Evolutionary conservation across 1,140 invertebrate genomes (phyloP), one percentile per base, ranked within the genome.

Genomic region (Drosophila seguyi): DNA sequence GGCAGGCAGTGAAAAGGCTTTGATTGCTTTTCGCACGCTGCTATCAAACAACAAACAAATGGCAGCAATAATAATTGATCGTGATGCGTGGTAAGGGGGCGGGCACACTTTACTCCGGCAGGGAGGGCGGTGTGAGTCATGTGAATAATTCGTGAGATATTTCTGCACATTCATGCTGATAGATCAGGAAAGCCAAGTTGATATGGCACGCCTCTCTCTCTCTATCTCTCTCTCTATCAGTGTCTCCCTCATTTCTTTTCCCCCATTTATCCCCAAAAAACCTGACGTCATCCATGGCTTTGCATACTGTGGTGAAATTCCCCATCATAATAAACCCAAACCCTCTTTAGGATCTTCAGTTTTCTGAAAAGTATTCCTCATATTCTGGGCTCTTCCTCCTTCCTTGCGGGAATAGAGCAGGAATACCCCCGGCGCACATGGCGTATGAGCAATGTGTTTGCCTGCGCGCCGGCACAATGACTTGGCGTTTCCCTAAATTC

Each of bases 141-240:
- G 42, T 39, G 38, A 31, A 78, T 56, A 76, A 69, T 71, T 77
- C 52, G 74, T 62, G 38, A 41, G 75, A 67, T 39, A 52, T 77
- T 78, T 78, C 27, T 78, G 75, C 75, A 62, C n/a, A 18, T 42
- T 78, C 75, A 78, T 78, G 75, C 75, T 78, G 75, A 78, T 69
- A 58, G 50, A 71, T 59, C 75, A 71, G 57, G 56, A 71, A 78
- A 78, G 65, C 47, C 27, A 48, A 62, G 34, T 41, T 47, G 62
- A 50, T 68, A 55, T 31, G 62, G 48, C 27, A 60, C 38, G 42
- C n/a, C 42, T 18, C 44, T 69, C 22, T 61, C 20, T 58, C 61
- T 39, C 45, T 42, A 31, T 2, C 14, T 59, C 39, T 55, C 6
- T 39, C 27, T 48, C 42, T 58, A 27, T 31, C 1, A 39, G 16